Evolutionary conservation across 1,140 invertebrate species (phyloP), one percentile per base, ranked within the genome.

Genomic region (Anastrepha obliqua): DNA sequence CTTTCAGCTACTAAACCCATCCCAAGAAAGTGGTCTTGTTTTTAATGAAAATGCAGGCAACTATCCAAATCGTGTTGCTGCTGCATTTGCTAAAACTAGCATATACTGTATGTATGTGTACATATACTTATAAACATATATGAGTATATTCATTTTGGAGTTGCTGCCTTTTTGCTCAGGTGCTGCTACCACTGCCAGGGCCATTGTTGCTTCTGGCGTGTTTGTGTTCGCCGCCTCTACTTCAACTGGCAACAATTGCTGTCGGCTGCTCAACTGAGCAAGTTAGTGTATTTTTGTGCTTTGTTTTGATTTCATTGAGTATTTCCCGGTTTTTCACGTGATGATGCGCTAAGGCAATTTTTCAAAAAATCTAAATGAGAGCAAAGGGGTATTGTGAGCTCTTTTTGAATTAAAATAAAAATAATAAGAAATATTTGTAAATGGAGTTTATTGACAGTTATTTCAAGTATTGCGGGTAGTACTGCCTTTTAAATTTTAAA

Each of bases 1-100:
- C 91, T 92, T 92, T 92, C 90, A 90, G 90, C 91, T 91, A 92
- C 91, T 92, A 91, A 92, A 90, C 90, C 89, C 89, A 89, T 89
- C 59, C 64, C 91, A 92, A 91, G 91, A 92, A 92, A 92, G 91
- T 85, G 87, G 85, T 88, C 87, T 88, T 88, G 87, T 88, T 88
- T 88, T 81, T 88, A 78, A 88, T 88, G 87, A 86, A 88, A 88
- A 88, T 88, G 74, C 74, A 81, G 74, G 29, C 74, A 81, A 81
- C 74, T 55, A 81, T 58, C 74, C 47, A 81, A 81, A 58, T 81
- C 74, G 74, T 81, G 74, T 55, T 81, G 47, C 74, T 58, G 20
- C 74, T 29, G 74, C 74, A 8, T 39, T 67, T 29, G 64, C 44
- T 74, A n/a, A 47, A 44, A 51, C 70, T 7, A 47, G 29, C 13